These are phyloP conservation scores for Microtus agrestis DNA, from an alignment of 2,797 vertebrate species.

Conservation along the genomic window DNA sequence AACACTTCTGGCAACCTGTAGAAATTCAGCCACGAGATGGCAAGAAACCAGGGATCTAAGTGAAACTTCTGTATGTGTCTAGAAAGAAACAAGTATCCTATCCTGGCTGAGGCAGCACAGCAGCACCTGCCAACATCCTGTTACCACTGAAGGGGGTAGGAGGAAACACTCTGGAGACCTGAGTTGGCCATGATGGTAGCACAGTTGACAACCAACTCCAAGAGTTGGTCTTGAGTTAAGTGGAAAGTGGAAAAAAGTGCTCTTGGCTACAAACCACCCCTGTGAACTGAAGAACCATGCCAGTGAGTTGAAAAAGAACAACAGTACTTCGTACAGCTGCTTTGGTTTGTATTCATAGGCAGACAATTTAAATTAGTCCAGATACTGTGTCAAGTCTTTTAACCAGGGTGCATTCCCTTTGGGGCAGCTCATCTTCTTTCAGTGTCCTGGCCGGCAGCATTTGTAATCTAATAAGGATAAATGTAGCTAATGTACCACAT, in stretches of 20 bases:
- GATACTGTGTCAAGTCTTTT: neutral
- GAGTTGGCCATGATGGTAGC: neutral
- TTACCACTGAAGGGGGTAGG: neutral
- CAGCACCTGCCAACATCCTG: neutral
- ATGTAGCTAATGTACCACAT: neutral
- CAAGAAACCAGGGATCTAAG: neutral
- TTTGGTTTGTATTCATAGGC: neutral
- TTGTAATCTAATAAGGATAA: constrained; percentile 21
- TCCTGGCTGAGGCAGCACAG: neutral
- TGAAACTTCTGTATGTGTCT: neutral
- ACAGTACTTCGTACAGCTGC: neutral
- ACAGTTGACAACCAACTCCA: neutral
- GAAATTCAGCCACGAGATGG: neutral
- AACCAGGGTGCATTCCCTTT: neutral
- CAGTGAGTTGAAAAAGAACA: constrained; percentile 47
- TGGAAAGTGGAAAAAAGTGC: neutral
- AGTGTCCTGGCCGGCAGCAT: neutral
- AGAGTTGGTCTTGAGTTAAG: neutral
- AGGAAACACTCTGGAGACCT: neutral
- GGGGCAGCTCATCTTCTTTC: neutral
- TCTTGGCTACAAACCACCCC: constrained; percentile 20
- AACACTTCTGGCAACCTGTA: neutral
- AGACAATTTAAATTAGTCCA: constrained; percentile 51
- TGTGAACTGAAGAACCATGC: constrained; percentile 33
- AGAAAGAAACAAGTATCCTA: neutral